Base-by-base conservation (phyloP, 2,888 invertebrate species). In the Megastigmus dorsalis region DNA sequence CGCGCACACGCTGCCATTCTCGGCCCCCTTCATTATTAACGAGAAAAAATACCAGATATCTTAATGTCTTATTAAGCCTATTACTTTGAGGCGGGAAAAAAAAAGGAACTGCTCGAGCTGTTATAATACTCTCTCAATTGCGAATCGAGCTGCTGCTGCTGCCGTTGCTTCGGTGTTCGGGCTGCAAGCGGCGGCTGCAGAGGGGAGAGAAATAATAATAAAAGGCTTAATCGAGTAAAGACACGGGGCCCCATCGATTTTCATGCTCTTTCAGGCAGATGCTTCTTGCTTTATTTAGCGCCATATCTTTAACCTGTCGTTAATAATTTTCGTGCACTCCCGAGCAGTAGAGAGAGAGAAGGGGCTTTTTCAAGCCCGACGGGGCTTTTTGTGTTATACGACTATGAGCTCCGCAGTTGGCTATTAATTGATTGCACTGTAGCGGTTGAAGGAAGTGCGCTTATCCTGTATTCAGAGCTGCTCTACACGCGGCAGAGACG, bases 1-100 rank as follows among this genome's bases (percentile, higher is more conserved):
- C n/a, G n/a, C n/a, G n/a, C n/a, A n/a, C n/a, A n/a, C n/a, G n/a
- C n/a, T n/a, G n/a, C n/a, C n/a, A n/a, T n/a, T n/a, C 13, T 50
- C 33, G 26, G 7, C 60, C 62, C 62, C 28, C 54, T 63, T 62
- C 52, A 67, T 76, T 76, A 73, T 76, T 76, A 76, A 76, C 68
- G 72, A 65, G 72, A 76, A 73, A 72, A 73, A 73, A 65, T 59
- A 36, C 20, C 62, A 75, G 74, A 77, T 74, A 77, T 77, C 77
- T 77, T 77, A 77, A 77, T 74, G 76, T 76, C 76, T 76, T 76
- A 77, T 77, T 77, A 77, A 77, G 76, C 74, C 74, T 77, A 77
- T 74, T 74, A 77, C 77, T 77, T 50, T 67, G 67, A 65, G 67
- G 57, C 20, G 57, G 28, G 67, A 23, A 54, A 68, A n/a, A 72